These are phyloP conservation scores for Alouatta palliata DNA, from an alignment of 2,113 vertebrate genomes.

Conservation along the genomic window DNA sequence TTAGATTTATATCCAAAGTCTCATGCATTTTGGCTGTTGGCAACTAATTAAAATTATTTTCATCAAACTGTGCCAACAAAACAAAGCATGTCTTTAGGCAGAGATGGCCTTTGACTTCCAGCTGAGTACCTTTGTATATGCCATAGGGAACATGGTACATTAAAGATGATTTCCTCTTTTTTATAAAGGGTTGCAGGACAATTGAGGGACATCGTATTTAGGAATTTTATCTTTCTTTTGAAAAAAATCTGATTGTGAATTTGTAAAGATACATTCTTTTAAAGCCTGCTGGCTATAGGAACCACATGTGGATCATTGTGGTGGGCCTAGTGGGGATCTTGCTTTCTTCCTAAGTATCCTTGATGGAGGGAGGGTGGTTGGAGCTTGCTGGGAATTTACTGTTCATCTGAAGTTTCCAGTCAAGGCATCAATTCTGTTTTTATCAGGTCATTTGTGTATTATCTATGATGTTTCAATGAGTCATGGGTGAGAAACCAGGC, in stretches of 20 bases:
- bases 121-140: background rate
- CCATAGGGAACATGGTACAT: background rate
- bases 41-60: constrained; percentile 28
- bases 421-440: constrained; percentile 18
- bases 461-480: constrained; percentile 50
- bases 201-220: background rate
- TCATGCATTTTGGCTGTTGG: background rate
- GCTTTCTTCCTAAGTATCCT: background rate
- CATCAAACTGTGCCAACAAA: background rate
- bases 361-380: background rate
- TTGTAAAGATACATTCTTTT: background rate
- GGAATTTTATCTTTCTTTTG: background rate
- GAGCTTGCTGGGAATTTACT: constrained; percentile 33
- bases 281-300: background rate
- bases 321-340: background rate
- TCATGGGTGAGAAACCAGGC: constrained; percentile 35
- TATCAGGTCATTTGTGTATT: constrained; percentile 3
- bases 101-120: background rate
- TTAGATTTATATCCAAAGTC: constrained; percentile 7
- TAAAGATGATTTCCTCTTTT: background rate
- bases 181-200: background rate
- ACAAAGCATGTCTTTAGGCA: background rate
- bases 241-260: background rate
- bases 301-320: background rate
- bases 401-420: constrained; percentile 32